Evolutionary conservation across 2,888 invertebrate genomes (phyloP), one percentile per base, ranked within the genome.

Genomic region (Catonia carolina): DNA sequence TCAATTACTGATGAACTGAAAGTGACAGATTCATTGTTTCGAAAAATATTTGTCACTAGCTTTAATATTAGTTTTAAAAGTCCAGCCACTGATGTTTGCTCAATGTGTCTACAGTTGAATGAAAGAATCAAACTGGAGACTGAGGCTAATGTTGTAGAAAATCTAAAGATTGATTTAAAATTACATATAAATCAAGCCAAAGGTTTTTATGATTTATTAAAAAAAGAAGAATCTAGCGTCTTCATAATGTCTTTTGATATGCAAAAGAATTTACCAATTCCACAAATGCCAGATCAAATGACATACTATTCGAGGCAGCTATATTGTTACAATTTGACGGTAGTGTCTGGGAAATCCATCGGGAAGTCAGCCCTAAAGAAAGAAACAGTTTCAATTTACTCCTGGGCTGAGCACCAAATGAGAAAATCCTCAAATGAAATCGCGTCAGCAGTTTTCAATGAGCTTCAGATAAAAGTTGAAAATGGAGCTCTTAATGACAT

Each of bases 81-180:
- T 20, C 55, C 55, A 8, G 18, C 48, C 20, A 55, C 55, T n/a
- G 55, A 54, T 45, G 45, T 45, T 15, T 54, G 55, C 48, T 55
- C 55, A 20, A 48, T 35, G 10, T 55, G 36, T 36, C 22, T 48
- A 5, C 23, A 48, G 15, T 48, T 18, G 3, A 20, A 15, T 33
- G 55, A 55, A 35, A 35, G 27, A 27, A 54, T 45, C 18, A 14
- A 37, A 54, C 12, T 8, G 14, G 47, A 36, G 42, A 55, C 22
- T 35, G 15, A 54, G 33, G 55, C 35, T 10, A 35, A 36, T 23
- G 18, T 14, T 8, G 15, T 45, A 18, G 31, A 54, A 54, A 27
- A 42, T 17, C 54, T 54, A 20, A 23, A 33, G 33, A 31, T 35
- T 27, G 33, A 54, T 10, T 33, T 31, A 14, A 17, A n/a, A 31